Base-by-base conservation (phyloP, 2,113 vertebrate genomes). In the Pluvianellus socialis region DNA sequence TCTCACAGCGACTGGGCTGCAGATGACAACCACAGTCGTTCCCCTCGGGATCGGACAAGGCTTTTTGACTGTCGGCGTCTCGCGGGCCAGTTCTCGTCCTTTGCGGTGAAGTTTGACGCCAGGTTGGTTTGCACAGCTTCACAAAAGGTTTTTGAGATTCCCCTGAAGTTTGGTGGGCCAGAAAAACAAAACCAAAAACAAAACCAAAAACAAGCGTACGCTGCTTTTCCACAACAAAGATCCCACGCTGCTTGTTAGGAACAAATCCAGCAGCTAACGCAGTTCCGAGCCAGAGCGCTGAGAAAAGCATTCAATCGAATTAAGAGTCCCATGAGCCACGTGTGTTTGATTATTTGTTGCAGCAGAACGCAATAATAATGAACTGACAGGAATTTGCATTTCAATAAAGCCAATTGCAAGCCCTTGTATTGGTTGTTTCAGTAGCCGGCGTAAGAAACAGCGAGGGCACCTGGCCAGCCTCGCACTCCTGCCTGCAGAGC, bases 221-320 rank as follows among this genome's bases (percentile, higher is more conserved):
- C 58, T 3, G 12, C 49, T 95, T 90, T 65, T 88, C 63, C 23
- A 3, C 9, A 18, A 83, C 88, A 88, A 80, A 90, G 77, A 70
- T 91, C 91, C 91, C 89, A 84, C 17, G 85, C 95, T 90, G 89
- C 84, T 91, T 26, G 38, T 88, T 91, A 88, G 91, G 92, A 97
- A 77, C 27, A 9, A 88, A 72, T 90, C 96, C 94, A 95, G 90
- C 58, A 47, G 40, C 81, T 83, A 81, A 61, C 18, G 17, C 76
- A 68, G 83, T 23, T 26, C 65, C 5, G 56, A 96, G 94, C 88
- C 95, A 93, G 94, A 75, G 73, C 76, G 8, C 88, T 13, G 30
- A n/a, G 72, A 65, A 92, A 93, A 87, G 40, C 68, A 40, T 38
- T 89, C 83, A 65, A 52, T 16, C 92, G 68, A 89, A 90, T 83